Percentiles rank a stretch among this genome's conserved stretches.
phyloP scores from a whole-genome alignment of 2,888 invertebrate genomes.

The Girardia tigrina region DNA sequence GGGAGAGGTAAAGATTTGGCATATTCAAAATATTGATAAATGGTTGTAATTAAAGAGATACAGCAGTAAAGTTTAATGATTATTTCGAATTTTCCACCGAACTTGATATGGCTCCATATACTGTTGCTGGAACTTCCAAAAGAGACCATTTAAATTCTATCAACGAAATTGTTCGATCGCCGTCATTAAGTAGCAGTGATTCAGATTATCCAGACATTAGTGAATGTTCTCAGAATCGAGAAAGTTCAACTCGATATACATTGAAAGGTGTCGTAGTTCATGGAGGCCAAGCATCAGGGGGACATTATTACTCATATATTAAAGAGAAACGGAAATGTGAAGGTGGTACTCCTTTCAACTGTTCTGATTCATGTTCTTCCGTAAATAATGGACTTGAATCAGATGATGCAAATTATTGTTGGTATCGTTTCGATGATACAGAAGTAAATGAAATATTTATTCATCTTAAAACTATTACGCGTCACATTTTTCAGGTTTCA shows the following conservation, averaged over 20 bases:
- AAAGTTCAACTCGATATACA: conserved; percentile 67
- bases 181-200: conserved; percentile 39
- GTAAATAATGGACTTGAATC: not conserved
- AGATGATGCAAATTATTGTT: conserved; percentile 54
- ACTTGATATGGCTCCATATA: conserved; percentile 91
- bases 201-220: conserved; percentile 58
- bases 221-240: conserved; percentile 38
- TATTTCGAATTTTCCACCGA: conserved; percentile 95
- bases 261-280: conserved; percentile 92
- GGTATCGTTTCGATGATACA: conserved; percentile 97
- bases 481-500: conserved; percentile 49
- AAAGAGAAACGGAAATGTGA: conserved; percentile 59
- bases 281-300: conserved; percentile 92
- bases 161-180: conserved; percentile 3
- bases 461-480: too few species aligned
- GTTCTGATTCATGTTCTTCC: not conserved
- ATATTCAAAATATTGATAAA: not conserved
- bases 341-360: not conserved
- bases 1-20: conserved; percentile 58
- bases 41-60: conserved; percentile 57
- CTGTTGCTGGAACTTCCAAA: conserved; percentile 63
- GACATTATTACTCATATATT: conserved; percentile 95
- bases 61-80: conserved; percentile 96
- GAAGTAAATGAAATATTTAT: too few species aligned
- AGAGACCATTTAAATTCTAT: not conserved